Conservation (phyloP, 2,113 vertebrate species). For the Ranitomeya variabilis region DNA sequence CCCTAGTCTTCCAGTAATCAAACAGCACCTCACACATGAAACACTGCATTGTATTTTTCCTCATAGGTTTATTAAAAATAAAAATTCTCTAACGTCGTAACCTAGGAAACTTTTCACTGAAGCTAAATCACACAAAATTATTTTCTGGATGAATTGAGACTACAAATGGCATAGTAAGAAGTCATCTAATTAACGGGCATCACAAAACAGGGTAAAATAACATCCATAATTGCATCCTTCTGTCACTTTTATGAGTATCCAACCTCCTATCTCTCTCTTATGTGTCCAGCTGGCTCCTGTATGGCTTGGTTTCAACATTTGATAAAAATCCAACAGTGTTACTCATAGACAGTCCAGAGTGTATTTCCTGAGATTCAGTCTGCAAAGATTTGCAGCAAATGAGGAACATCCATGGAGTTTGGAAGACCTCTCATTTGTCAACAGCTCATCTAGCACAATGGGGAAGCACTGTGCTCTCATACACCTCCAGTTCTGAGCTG, state of each 20-base stretch:
- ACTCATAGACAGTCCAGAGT: background rate
- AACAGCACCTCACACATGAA: background rate
- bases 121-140: constrained; percentile 19
- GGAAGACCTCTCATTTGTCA: background rate
- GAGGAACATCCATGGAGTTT: background rate
- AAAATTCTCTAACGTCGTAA: background rate
- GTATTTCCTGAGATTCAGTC: constrained; percentile 16
- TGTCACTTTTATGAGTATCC: constrained; percentile 25
- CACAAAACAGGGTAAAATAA: constrained; percentile 2
- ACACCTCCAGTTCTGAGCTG: constrained; percentile 35
- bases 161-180: constrained; percentile 34
- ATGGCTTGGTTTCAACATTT: background rate
- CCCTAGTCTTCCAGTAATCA: background rate
- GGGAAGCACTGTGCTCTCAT: background rate
- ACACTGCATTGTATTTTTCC: background rate
- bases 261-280: constrained; percentile 27
- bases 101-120: constrained; percentile 33
- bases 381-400: background rate
- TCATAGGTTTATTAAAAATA: constrained; percentile 1
- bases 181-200: constrained; percentile 23
- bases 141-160: constrained; percentile 8
- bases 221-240: constrained; percentile 48
- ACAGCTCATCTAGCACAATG: background rate
- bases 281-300: background rate
- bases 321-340: constrained; percentile 9